These are phyloP conservation scores for Hydropsyche tenuis DNA, from an alignment of 1,140 invertebrate species.

Conservation along the genomic window DNA sequence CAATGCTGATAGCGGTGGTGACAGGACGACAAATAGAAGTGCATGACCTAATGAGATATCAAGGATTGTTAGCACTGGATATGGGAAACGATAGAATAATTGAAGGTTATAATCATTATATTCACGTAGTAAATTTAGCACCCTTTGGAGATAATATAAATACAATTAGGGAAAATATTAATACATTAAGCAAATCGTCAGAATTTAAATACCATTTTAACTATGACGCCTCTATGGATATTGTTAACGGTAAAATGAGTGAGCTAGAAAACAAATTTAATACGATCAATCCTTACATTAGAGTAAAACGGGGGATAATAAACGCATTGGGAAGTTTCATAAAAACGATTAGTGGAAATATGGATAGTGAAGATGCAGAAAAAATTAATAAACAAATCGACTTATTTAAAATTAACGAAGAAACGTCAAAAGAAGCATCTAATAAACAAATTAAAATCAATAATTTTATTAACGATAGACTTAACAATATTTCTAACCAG, in stretches of 20 bases:
- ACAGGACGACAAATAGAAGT: neutral
- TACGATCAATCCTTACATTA: neutral
- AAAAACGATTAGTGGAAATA: constrained; percentile 28
- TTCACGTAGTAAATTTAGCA: neutral
- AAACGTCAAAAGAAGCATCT: neutral
- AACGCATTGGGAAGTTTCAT: constrained; percentile 6
- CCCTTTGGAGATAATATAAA: neutral
- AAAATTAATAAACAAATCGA: constrained; percentile 21
- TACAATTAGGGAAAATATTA: neutral
- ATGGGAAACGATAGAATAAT: neutral
- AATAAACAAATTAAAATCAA: constrained; percentile 19
- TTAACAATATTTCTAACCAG: constrained; percentile 8
- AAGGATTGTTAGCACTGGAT: neutral
- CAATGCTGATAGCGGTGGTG: neutral
- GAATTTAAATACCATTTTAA: neutral
- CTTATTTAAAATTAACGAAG: neutral
- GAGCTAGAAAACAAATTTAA: neutral
- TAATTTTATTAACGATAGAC: neutral
- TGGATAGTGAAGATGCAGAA: constrained; percentile 26
- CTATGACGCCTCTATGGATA: neutral
- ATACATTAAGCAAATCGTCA: neutral
- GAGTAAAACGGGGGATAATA: neutral
- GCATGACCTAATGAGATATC: neutral
- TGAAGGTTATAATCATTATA: neutral
- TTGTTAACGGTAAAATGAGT: neutral